A percentile compares a stretch with the other conserved stretches of the same genome.
Evolutionary conservation across 2,113 vertebrate species (phyloP).

Genomic region (Sminthopsis crassicaudata): DNA sequence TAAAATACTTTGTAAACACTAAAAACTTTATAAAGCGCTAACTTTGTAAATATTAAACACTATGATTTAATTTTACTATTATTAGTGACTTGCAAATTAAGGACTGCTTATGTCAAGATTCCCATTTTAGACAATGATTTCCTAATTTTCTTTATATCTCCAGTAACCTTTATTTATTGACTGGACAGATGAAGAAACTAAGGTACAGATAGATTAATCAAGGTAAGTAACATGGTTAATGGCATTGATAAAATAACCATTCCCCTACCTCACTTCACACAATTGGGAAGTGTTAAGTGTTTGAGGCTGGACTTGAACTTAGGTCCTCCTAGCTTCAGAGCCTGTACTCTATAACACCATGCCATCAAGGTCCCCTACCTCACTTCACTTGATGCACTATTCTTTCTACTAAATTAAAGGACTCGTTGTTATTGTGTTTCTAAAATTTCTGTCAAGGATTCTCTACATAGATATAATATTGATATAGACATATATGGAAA

Average conservation of each 20-base stretch:
- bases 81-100: not conserved
- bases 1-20: not conserved
- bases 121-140: not conserved
- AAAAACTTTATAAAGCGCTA: not conserved
- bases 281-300: too few species aligned
- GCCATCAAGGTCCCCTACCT: too few species aligned
- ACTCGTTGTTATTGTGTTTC: slow-evolving; percentile 44
- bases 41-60: not conserved
- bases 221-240: not conserved
- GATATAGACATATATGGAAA: slow-evolving; percentile 49
- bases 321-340: too few species aligned
- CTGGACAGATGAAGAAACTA: slow-evolving; percentile 49
- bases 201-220: slow-evolving; percentile 19
- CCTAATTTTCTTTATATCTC: not conserved
- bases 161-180: slow-evolving; percentile 50
- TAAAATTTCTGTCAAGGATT: slow-evolving; percentile 38
- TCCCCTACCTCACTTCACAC: slow-evolving; percentile 12
- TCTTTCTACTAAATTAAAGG: slow-evolving; percentile 23
- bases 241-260: not conserved
- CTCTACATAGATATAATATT: slow-evolving; percentile 40
- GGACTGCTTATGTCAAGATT: not conserved
- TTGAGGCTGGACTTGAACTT: too few species aligned
- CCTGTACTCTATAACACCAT: too few species aligned
- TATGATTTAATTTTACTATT: not conserved
- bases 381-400: not conserved